Conservation (phyloP, 1,140 invertebrate genomes). For the Euwallacea similis region DNA sequence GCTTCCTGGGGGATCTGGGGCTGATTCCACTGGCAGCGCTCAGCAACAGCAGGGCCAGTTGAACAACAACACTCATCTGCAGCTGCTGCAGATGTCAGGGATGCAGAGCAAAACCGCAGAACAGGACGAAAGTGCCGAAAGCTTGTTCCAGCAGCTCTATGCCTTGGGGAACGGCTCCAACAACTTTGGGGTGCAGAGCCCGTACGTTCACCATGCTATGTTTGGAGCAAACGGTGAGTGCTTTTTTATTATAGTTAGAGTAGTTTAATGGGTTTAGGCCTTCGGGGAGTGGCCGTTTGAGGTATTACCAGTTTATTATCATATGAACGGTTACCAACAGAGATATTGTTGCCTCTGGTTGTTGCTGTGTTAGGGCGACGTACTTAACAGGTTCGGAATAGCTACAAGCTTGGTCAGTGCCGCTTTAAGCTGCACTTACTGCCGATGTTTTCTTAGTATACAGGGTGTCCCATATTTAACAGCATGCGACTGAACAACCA, state of each 20-base stretch:
- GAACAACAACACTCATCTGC: conserved; percentile 51
- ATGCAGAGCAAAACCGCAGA: conserved; percentile 36
- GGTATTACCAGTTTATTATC: no score
- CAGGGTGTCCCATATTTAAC: no score
- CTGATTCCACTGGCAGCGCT: conserved; percentile 46
- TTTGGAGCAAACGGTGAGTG: conserved; percentile 54
- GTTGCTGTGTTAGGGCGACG: neutral
- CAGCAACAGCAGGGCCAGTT: conserved; percentile 35
- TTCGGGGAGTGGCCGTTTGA: no score
- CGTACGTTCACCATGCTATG: conserved; percentile 53
- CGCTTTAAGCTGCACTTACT: no score
- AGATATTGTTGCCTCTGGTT: neutral
- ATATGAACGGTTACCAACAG: no score
- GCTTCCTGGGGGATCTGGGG: conserved; percentile 48
- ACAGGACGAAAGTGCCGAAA: conserved; percentile 46
- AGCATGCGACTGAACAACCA: no score
- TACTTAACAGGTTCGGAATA: no score
- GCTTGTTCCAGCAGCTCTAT: conserved; percentile 53
- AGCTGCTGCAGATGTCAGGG: conserved; percentile 41
- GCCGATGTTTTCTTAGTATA: no score
- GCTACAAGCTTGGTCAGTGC: no score
- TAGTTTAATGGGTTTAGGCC: no score
- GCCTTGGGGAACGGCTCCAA: conserved; percentile 49
- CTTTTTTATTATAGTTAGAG: conserved; percentile 12
- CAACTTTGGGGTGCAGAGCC: conserved; percentile 50